Evolutionary conservation across 2,888 invertebrate species (phyloP).

Genomic region (Hydriomena furcata): DNA sequence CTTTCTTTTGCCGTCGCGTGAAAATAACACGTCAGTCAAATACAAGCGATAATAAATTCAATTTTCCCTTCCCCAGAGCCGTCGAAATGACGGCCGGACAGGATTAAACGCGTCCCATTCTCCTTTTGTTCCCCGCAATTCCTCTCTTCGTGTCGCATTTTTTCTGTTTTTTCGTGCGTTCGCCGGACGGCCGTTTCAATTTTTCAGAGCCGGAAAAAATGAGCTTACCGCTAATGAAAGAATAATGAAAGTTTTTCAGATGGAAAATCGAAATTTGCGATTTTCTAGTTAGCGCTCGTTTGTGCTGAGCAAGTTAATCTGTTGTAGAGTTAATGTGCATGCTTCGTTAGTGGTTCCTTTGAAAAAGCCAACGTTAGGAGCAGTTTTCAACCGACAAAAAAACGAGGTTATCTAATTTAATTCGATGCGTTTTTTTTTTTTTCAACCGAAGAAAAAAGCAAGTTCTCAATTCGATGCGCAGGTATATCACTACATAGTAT

Average conservation of each 20-base stretch:
- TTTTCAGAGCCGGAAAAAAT: slow-evolving; percentile 47
- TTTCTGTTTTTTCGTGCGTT: slow-evolving; percentile 49
- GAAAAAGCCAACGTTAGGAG: background rate
- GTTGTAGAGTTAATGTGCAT: background rate
- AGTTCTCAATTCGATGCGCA: no score
- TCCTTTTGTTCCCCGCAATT: slow-evolving; percentile 76
- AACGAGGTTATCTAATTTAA: no score
- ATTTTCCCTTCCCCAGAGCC: slow-evolving; percentile 71
- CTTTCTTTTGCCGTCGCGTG: slow-evolving; percentile 71
- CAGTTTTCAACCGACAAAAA: background rate
- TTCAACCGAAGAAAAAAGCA: no score
- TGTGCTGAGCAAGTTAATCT: slow-evolving; percentile 6
- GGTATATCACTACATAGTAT: no score
- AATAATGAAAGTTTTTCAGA: slow-evolving; percentile 42
- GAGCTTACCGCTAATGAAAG: slow-evolving; percentile 48
- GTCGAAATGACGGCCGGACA: slow-evolving; percentile 74
- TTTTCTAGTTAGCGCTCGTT: slow-evolving; percentile 14
- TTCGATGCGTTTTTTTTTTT: no score
- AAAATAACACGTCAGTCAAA: slow-evolving; percentile 83
- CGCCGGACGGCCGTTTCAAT: slow-evolving; percentile 38
- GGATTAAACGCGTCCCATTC: slow-evolving; percentile 78
- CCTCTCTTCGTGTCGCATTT: slow-evolving; percentile 52
- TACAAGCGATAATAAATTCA: slow-evolving; percentile 82
- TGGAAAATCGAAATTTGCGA: slow-evolving; percentile 36
- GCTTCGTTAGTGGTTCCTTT: background rate